Evolutionary conservation across 2,888 invertebrate genomes (phyloP), one percentile per base, ranked within the genome.

Genomic region (Beris chalybata): DNA sequence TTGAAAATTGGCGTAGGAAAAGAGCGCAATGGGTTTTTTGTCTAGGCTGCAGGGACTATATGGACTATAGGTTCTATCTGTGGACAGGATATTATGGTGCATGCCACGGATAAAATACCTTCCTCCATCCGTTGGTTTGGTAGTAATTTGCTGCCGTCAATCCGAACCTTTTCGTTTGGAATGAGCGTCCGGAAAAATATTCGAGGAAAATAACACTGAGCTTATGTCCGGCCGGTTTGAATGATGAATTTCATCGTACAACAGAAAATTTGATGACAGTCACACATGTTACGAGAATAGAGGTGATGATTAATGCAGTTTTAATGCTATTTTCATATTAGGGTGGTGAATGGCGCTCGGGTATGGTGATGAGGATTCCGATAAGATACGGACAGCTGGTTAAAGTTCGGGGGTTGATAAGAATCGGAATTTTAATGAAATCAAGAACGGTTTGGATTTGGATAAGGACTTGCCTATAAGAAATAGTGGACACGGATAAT

Each of bases 211-310:
- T 54, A 65, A 65, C 68, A 65, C 56, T 44, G 65, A 59, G 61
- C 58, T 65, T 61, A 68, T 58, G 65, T 68, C 65, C 68, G 53
- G 68, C 61, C 44, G 58, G 56, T 65, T 48, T 61, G 66, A 63
- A 68, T 68, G 68, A 66, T 68, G 68, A 68, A 68, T 68, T 68
- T 66, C 64, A 66, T 53, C n/a, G 63, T 53, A 45, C 38, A 64
- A 45, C 63, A 66, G 66, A 68, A 66, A 68, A 68, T 68, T 68
- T 68, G 65, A 65, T 66, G 68, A 68, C 68, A 68, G 55, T 66
- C 68, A 68, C 68, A 68, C 57, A 65, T 66, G 68, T 66, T 68
- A 57, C 63, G 43, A 38, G 53, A 44, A 43, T 52, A 50, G 53
- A 63, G 43, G 68, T 29, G 38, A 57, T 68, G 68, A 68, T 68